phyloP scores from a whole-genome alignment of 2,113 vertebrate genomes.

The Aphelocoma coerulescens region DNA sequence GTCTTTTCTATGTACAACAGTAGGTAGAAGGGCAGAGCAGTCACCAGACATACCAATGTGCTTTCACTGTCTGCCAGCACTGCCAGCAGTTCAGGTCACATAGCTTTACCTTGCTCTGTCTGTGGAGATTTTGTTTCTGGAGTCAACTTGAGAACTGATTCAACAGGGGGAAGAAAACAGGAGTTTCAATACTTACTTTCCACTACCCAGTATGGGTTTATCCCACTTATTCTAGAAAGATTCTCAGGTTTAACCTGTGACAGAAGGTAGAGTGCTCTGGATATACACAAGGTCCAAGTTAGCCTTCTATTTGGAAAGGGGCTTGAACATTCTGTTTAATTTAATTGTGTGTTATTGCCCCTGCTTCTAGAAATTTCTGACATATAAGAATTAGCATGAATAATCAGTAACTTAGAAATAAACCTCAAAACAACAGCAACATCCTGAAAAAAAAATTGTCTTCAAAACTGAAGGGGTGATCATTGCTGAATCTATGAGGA shows the following conservation, averaged over 20 bases:
- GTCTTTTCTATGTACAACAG: neutral
- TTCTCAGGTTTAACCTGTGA: neutral
- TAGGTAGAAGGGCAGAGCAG: neutral
- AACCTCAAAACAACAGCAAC: neutral
- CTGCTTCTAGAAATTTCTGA: neutral
- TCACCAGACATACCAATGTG: rapidly evolving
- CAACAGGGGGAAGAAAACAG: neutral
- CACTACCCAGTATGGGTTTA: neutral
- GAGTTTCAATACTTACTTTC: neutral
- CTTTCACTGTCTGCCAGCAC: neutral
- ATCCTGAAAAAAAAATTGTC: neutral
- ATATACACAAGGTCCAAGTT: neutral
- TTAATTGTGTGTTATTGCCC: neutral
- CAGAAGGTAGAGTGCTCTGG: neutral
- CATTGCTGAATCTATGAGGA: neutral
- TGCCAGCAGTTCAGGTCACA: neutral
- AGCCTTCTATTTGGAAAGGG: neutral
- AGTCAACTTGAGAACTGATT: neutral
- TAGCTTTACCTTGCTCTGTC: neutral
- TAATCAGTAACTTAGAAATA: neutral
- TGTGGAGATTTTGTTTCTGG: constrained; percentile 25
- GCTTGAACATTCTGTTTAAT: neutral
- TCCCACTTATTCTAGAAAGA: neutral
- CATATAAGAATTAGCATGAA: neutral
- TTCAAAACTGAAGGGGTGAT: neutral